phyloP scores from a whole-genome alignment of 2,888 invertebrate genomes.

The Patella depressa region DNA sequence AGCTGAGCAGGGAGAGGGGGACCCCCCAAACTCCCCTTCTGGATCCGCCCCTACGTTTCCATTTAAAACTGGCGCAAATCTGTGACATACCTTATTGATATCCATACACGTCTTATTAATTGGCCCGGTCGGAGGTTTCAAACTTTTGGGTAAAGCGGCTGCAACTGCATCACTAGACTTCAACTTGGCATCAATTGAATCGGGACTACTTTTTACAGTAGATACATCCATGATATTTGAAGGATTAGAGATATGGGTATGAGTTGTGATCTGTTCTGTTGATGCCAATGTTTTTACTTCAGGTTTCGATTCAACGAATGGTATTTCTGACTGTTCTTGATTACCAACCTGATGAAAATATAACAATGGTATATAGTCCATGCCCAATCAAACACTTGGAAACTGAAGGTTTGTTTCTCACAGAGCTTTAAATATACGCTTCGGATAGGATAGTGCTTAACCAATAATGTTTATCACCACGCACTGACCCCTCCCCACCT shows the following conservation, averaged over 20 bases:
- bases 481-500: no score
- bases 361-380: not conserved
- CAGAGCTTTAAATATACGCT: no score
- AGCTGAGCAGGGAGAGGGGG: no score
- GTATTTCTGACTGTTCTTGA: slow-evolving; percentile 26
- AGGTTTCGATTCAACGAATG: slow-evolving; percentile 31
- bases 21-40: no score
- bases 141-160: slow-evolving; percentile 31
- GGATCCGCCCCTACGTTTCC: no score
- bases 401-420: no score
- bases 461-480: no score
- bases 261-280: slow-evolving; percentile 37
- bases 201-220: slow-evolving; percentile 37
- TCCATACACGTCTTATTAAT: slow-evolving; percentile 40
- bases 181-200: slow-evolving; percentile 43
- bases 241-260: slow-evolving; percentile 34
- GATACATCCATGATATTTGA: slow-evolving; percentile 43
- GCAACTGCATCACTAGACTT: slow-evolving; percentile 39
- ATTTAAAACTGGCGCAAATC: not conserved
- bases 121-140: not conserved
- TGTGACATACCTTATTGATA: slow-evolving; percentile 43
- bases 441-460: no score
- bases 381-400: no score
- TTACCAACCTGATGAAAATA: slow-evolving; percentile 24
- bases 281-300: slow-evolving; percentile 16